Evolutionary conservation across 2,797 vertebrate genomes (phyloP), one percentile per base, ranked within the genome.

Genomic region (Mionectes olivaceus): DNA sequence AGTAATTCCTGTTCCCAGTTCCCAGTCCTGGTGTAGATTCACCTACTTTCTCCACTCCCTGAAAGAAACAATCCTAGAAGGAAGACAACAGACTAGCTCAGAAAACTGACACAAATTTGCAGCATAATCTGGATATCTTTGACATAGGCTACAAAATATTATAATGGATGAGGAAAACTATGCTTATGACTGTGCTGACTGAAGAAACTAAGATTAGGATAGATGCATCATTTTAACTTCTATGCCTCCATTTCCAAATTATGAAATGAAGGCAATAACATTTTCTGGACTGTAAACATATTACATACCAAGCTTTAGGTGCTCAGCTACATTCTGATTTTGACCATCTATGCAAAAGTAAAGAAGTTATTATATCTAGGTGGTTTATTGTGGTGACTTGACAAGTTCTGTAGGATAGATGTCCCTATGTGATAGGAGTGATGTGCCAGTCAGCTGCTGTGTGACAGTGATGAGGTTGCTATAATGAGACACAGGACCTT

Each of bases 401-500:
- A 64, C 79, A 52, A 33, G 25, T 21, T 71, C 39, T 53, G 30
- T 37, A 25, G 39, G 7, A 30, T 1, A 16, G 46, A 10, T n/a
- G 37, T 19, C 59, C 41, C 59, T 10, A 0, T 4, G 41, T 9
- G 61, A 25, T 7, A 63, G 33, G 32, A 83, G n/a, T 13, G 14
- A 11, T 0, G 0, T 17, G 17, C 3, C 50, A 41, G 19, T 15
- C 14, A 33, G 15, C 53, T 2, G 2, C 56, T 30, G 32, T 13
- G 23, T 43, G 77, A 28, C 23, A 25, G 16, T 13, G 32, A 43
- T 64, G 50, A 55, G 49, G 35, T 11, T 50, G 39, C 69, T 86
- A 0, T 23, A 43, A 27, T 4, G 28, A 78, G 55, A 69, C 17
- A 41, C 7, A 13, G 24, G 1, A 50, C 41, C 21, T 23, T 0